Conservation (phyloP, 2,797 vertebrate genomes). For the Chrosomus eos region DNA sequence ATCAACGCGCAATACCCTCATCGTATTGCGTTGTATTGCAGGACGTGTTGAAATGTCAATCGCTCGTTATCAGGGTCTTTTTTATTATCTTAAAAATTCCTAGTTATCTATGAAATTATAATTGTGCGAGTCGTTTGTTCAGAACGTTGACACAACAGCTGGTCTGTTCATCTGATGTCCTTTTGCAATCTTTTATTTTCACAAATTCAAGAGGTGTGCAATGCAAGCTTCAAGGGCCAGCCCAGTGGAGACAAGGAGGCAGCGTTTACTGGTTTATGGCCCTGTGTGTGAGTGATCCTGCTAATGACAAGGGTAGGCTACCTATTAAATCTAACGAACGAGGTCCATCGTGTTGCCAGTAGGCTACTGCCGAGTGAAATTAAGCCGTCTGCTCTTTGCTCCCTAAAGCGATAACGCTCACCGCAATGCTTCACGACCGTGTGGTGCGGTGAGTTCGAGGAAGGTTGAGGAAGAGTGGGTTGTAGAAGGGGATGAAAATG, state of each 20-base stretch:
- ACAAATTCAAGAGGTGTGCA: neutral
- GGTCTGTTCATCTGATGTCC: neutral
- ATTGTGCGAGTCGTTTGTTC: neutral
- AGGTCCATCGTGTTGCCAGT: neutral
- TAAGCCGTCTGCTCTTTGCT: neutral
- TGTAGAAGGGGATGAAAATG: neutral
- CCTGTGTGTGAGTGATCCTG: neutral
- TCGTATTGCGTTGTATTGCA: neutral
- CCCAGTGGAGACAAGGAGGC: neutral
- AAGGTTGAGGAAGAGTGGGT: neutral
- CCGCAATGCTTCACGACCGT: too few relatives aligned
- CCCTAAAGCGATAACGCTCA: neutral
- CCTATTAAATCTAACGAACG: neutral
- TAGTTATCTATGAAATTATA: too few relatives aligned
- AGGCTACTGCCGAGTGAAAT: neutral
- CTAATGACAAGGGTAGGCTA: neutral
- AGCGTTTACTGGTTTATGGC: neutral
- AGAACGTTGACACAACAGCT: neutral
- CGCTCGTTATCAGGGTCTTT: too few relatives aligned
- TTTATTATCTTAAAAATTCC: neutral
- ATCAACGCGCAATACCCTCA: neutral
- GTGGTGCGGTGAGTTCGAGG: neutral
- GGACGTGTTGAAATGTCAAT: neutral
- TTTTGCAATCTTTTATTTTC: neutral
- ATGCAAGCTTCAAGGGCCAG: neutral